These are phyloP conservation scores for Cecidostiba fungosa DNA, from an alignment of 2,888 invertebrate genomes.

Conservation along the genomic window DNA sequence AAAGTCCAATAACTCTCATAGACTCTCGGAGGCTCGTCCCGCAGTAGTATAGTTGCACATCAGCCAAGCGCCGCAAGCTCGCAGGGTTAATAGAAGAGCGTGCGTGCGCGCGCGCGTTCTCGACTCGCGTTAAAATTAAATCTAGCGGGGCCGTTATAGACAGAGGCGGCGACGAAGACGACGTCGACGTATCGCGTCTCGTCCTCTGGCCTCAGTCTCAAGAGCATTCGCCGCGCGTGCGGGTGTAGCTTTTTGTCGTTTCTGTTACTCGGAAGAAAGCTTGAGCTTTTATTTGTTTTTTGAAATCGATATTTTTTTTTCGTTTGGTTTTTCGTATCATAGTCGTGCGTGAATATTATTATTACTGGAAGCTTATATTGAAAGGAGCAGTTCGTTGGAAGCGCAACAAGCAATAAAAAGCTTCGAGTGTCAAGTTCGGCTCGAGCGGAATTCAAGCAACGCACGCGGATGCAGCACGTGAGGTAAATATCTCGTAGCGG, in stretches of 20 bases:
- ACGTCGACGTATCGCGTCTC: conserved; percentile 71
- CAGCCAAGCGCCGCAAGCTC: not conserved
- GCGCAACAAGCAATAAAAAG: not conserved
- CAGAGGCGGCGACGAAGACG: conserved; percentile 53
- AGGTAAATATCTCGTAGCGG: conserved; percentile 46
- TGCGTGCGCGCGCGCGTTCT: conserved; percentile 66
- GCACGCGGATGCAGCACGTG: conserved; percentile 58
- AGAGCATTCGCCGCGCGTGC: conserved; percentile 77
- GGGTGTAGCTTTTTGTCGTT: conserved; percentile 68
- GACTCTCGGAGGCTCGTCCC: not conserved
- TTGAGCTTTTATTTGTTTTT: not conserved
- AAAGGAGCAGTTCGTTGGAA: not conserved
- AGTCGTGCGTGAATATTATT: not conserved
- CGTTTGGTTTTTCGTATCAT: too few relatives aligned
- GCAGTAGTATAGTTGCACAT: not conserved
- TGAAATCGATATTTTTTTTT: not conserved
- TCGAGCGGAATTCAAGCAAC: conserved; percentile 20
- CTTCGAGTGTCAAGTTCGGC: conserved; percentile 34
- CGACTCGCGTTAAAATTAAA: conserved; percentile 79
- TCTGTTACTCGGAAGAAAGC: not conserved
- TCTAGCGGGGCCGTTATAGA: conserved; percentile 71
- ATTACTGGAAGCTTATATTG: too few relatives aligned
- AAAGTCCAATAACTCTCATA: not conserved
- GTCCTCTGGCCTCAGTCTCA: conserved; percentile 80
- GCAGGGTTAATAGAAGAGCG: not conserved